phyloP scores from a whole-genome alignment of 1,140 invertebrate genomes.

The Drosophila ercepeae region DNA sequence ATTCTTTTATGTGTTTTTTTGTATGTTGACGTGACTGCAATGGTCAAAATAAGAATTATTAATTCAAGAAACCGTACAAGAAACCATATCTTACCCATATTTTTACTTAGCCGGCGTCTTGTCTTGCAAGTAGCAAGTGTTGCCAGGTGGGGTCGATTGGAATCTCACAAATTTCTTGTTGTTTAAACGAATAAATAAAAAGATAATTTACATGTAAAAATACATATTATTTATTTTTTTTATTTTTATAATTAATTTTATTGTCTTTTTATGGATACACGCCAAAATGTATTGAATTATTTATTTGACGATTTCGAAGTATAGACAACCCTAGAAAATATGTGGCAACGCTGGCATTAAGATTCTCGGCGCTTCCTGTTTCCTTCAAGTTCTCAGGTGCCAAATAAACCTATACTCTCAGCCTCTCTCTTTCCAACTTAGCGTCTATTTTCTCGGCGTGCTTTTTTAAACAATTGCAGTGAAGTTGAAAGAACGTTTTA shows the following conservation, averaged over 20 bases:
- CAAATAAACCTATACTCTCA: not conserved
- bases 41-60: not conserved
- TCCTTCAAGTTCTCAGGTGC: not conserved
- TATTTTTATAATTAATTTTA: too few relatives aligned
- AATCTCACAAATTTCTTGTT: too few relatives aligned
- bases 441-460: not conserved
- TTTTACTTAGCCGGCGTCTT: not conserved
- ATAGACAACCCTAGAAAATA: not conserved
- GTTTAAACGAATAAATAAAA: not conserved
- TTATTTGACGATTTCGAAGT: too few relatives aligned
- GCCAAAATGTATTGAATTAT: too few relatives aligned
- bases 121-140: not conserved
- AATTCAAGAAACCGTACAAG: too few relatives aligned
- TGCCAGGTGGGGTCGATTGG: not conserved
- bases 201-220: not conserved
- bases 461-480: not conserved
- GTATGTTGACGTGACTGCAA: not conserved
- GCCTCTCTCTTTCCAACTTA: not conserved
- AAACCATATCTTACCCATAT: not conserved
- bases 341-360: not conserved
- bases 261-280: too few relatives aligned
- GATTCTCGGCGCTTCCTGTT: not conserved
- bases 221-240: not conserved
- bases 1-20: too few relatives aligned
- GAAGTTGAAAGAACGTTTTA: not conserved